Conservation (phyloP, 2,113 vertebrate species). For the Elachura formosa region DNA sequence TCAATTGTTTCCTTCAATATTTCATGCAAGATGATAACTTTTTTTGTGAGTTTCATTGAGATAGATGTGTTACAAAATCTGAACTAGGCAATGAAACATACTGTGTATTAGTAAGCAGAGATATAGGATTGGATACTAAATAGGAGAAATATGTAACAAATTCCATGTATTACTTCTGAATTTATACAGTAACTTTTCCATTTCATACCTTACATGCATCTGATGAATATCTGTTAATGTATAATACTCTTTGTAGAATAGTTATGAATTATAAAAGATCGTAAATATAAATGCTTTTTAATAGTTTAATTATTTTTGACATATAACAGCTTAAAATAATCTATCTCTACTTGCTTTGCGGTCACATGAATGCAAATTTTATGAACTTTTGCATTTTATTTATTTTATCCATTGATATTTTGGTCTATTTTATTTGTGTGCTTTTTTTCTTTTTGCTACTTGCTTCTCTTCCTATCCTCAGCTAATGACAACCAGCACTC, state of each 20-base stretch:
- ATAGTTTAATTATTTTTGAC: not conserved
- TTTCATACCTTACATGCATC: not conserved
- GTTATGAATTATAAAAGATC: not conserved
- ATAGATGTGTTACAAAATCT: not conserved
- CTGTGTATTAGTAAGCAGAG: not conserved
- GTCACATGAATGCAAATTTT: slow-evolving; percentile 44
- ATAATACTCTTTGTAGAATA: not conserved
- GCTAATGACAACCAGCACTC: slow-evolving; percentile 96
- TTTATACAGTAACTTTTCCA: not conserved
- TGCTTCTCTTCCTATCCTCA: slow-evolving; percentile 90
- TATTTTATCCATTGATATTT: slow-evolving; percentile 75
- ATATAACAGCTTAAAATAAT: not conserved
- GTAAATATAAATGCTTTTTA: not conserved
- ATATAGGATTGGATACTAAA: not conserved
- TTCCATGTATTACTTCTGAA: not conserved
- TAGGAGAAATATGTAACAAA: not conserved
- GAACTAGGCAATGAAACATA: not conserved
- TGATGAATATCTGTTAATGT: not conserved
- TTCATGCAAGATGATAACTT: not conserved
- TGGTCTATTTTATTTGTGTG: slow-evolving; percentile 80
- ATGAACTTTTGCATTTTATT: slow-evolving; percentile 76
- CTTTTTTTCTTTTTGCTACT: slow-evolving; percentile 82
- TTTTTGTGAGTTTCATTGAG: not conserved
- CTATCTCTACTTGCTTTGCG: slow-evolving; percentile 27
- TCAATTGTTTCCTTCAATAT: not conserved